Conservation (phyloP, 1,140 invertebrate species). For the Paraescarpia echinospica region DNA sequence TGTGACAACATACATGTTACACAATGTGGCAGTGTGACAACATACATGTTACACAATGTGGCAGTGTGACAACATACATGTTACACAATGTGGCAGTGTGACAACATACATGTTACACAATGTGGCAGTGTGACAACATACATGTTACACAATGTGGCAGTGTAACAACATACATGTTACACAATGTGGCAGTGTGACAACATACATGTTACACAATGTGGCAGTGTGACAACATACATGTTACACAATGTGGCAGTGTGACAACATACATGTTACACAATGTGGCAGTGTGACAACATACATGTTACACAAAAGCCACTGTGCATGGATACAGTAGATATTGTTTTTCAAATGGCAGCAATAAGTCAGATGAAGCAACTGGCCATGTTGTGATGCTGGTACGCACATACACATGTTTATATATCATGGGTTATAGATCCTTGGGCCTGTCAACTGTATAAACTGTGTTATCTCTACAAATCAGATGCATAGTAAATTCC, state of each 20-base stretch:
- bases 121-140: no score
- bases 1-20: no score
- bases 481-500: not conserved
- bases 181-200: not conserved
- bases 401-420: no score
- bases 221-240: no score
- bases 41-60: not conserved
- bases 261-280: no score
- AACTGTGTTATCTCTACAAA: not conserved
- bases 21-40: no score
- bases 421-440: not conserved
- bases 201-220: no score
- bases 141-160: not conserved
- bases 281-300: no score
- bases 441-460: not conserved
- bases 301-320: not conserved
- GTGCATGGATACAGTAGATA: not conserved
- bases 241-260: not conserved
- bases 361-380: not conserved
- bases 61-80: no score
- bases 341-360: not conserved
- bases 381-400: not conserved
- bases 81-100: no score
- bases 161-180: no score
- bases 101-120: not conserved